Evolutionary conservation across 2,888 invertebrate species (phyloP).

Genomic region (Meta bourneti): DNA sequence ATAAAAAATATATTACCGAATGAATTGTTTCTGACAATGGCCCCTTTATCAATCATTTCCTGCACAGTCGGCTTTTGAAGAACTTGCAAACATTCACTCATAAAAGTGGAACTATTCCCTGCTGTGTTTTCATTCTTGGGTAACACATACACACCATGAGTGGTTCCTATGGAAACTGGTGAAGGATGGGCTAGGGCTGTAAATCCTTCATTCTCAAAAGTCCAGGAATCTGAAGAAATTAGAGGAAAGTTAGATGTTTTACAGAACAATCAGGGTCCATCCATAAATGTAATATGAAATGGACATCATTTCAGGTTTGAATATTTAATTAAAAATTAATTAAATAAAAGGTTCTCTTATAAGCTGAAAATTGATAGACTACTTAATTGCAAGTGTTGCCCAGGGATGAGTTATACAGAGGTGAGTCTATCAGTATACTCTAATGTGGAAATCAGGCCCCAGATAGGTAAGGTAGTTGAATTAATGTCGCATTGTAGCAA

Average conservation of each 20-base stretch:
- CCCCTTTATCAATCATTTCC: conserved; percentile 80
- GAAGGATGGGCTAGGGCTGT: conserved; percentile 82
- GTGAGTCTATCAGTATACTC: no score
- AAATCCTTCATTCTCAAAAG: conserved; percentile 79
- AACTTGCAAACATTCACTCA: conserved; percentile 80
- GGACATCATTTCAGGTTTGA: no score
- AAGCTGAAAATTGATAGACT: no score
- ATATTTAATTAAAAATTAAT: no score
- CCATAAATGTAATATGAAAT: neutral
- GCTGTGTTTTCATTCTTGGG: conserved; percentile 40
- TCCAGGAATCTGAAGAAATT: conserved; percentile 52
- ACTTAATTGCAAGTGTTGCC: no score
- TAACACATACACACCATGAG: conserved; percentile 82
- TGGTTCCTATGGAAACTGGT: conserved; percentile 80
- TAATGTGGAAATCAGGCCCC: no score
- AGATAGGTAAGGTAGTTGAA: no score
- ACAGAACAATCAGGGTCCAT: neutral
- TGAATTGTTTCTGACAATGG: conserved; percentile 78
- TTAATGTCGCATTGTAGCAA: no score
- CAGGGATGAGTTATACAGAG: no score
- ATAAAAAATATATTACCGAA: conserved; percentile 24
- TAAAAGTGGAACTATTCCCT: conserved; percentile 77
- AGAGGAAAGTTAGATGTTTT: neutral
- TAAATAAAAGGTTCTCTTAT: no score
- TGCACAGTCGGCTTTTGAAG: conserved; percentile 82